Evolutionary conservation across 1,140 invertebrate genomes (phyloP).

Genomic region (Anthonomus grandis): DNA sequence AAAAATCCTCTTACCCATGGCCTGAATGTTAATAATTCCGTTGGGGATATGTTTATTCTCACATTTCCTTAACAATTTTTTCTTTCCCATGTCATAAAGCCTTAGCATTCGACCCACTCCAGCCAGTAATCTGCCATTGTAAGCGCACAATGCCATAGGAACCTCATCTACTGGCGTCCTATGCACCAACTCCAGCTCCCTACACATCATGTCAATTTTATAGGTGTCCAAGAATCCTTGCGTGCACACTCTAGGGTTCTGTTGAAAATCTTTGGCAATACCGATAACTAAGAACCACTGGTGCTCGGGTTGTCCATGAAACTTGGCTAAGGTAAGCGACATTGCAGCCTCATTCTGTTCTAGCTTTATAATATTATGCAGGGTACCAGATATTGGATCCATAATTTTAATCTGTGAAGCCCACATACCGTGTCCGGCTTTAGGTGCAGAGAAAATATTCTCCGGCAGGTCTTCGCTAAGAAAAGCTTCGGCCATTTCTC

Average conservation of each 20-base stretch:
- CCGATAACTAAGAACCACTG: slow-evolving; percentile 79
- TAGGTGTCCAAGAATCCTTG: slow-evolving; percentile 88
- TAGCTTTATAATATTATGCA: slow-evolving; percentile 74
- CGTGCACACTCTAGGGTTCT: slow-evolving; percentile 79
- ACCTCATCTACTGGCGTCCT: slow-evolving; percentile 94
- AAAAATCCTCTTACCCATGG: slow-evolving; percentile 89
- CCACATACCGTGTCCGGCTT: slow-evolving; percentile 96
- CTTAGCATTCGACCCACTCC: slow-evolving; percentile 89
- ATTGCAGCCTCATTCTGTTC: slow-evolving; percentile 96
- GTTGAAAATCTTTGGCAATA: slow-evolving; percentile 84
- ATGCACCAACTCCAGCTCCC: slow-evolving; percentile 86
- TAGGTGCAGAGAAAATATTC: slow-evolving; percentile 90
- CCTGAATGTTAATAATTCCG: slow-evolving; percentile 88
- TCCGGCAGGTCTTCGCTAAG: slow-evolving; percentile 93
- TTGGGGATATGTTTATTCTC: slow-evolving; percentile 99
- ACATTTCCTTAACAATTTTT: slow-evolving; percentile 95
- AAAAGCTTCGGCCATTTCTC: slow-evolving; percentile 96
- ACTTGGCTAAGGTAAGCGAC: slow-evolving; percentile 68
- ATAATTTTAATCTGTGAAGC: slow-evolving; percentile 91
- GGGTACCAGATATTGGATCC: slow-evolving; percentile 80
- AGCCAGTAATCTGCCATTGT: slow-evolving; percentile 88
- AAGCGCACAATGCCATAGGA: slow-evolving; percentile 82
- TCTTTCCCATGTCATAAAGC: slow-evolving; percentile 96
- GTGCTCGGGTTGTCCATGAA: slow-evolving; percentile 59
- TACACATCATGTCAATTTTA: slow-evolving; percentile 69